Evolutionary conservation across 2,797 vertebrate genomes (phyloP), one percentile per base, ranked within the genome.

Genomic region (Silurus aristotelis): DNA sequence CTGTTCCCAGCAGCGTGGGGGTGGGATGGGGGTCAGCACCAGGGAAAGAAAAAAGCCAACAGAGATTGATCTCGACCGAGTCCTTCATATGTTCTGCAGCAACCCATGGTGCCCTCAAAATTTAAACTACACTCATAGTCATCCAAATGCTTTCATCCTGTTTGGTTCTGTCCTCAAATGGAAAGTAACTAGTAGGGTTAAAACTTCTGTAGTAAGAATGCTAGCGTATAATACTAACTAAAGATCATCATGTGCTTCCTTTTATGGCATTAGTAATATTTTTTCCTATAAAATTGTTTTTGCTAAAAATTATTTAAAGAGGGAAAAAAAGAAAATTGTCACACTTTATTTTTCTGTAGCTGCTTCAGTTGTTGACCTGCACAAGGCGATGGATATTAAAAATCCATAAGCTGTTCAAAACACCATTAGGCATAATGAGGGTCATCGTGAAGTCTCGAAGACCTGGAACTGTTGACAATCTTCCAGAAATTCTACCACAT

Each of bases 11-110:
- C 84, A 87, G 87, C 43, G 27, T 87, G 84, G 71, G 85, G 91
- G 82, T 73, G 10, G 68, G 82, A 87, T 68, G 76, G 86, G 82
- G 86, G 82, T 84, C 83, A 60, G 88, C 84, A 90, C 92, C 90
- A 52, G 88, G 92, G 90, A 93, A 94, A 90, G 85, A 78, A 77
- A 90, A 84, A 91, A 87, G 90, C 91, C 88, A 83, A 86, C 90
- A 88, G 82, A 91, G 91, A 93, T 86, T 72, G 84, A 90, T 90
- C 89, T 76, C 90, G 89, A 89, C 86, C 75, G n/a, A 87, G 82
- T 79, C 61, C 86, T 15, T 85, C 88, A 90, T 89, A 87, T 89
- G 89, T 89, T 90, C 83, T 87, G 81, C 85, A 85, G 71, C 84
- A 87, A 84, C 85, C 82, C 84, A 85, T 78, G 79, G 80, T 83